Evolutionary conservation across 2,888 invertebrate genomes (phyloP), one percentile per base, ranked within the genome.

Genomic region (Baccha elongata): DNA sequence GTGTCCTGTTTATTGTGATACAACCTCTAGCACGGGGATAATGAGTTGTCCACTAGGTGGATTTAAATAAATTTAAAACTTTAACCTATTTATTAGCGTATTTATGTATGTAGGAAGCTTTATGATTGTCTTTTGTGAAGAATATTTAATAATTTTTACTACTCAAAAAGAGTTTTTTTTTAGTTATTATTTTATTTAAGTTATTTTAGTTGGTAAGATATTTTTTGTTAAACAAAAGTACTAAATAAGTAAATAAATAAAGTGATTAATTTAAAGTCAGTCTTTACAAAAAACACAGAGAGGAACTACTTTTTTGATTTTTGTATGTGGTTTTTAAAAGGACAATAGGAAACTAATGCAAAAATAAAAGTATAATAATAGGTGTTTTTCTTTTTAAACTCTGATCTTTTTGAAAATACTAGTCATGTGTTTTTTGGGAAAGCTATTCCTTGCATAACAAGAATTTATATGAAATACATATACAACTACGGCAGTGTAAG

Each of bases 1-100:
- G 13, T 87, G 88, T 85, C 88, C 87, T 23, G 86, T 85, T 32
- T 87, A 86, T 73, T 88, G 88, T 84, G 85, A 84, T 69, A 67
- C 23, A 64, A 68, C 65, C 68, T 68, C 76, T 69, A 64, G 68
- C 64, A 52, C 53, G 40, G 73, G 68, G 35, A 64, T 58, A 44
- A 52, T 64, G 23, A 84, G 58, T 69, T 86, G 86, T 85, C 85
- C 86, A 84, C 84, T 84, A 37, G 83, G 86, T 84, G 85, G 86
- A 81, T 84, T 69, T 6, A 73, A 48, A 5, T 40, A 48, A 5
- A n/a, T 55, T 26, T 65, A 37, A 40, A 60, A 60, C 35, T 62
- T 35, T 21, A 23, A 23, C 23, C 3, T 23, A 23, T 5, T 5
- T 23, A 23, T 5, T 23, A 23, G n/a, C 23, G 23, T 23, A 23